Conservation (phyloP, 2,888 invertebrate genomes). For the Lasiommata megera region DNA sequence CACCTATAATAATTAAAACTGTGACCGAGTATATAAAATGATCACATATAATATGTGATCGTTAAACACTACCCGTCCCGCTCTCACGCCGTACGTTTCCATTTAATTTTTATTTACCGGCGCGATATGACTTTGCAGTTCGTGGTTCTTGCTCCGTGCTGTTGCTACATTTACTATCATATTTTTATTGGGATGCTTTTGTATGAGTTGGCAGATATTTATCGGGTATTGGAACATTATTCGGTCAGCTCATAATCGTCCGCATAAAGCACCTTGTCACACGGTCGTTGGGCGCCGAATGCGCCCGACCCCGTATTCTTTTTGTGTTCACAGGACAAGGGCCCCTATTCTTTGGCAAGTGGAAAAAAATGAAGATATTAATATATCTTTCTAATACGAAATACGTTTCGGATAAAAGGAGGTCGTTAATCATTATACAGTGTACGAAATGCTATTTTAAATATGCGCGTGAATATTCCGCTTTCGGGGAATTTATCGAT, state of each 20-base stretch:
- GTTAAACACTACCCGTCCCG: slow-evolving; percentile 45
- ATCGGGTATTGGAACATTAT: slow-evolving; percentile 80
- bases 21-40: slow-evolving; percentile 9
- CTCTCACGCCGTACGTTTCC: slow-evolving; percentile 55
- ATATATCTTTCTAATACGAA: slow-evolving; percentile 81
- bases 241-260: slow-evolving; percentile 78
- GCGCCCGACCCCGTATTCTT: slow-evolving; percentile 72
- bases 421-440: slow-evolving; percentile 75
- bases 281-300: slow-evolving; percentile 79
- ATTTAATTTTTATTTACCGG: slow-evolving; percentile 66
- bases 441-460: slow-evolving; percentile 64
- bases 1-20: no score
- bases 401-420: slow-evolving; percentile 78
- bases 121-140: slow-evolving; percentile 76
- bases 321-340: slow-evolving; percentile 68
- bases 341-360: slow-evolving; percentile 76
- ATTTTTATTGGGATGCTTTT: slow-evolving; percentile 80
- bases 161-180: slow-evolving; percentile 79
- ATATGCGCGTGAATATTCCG: slow-evolving; percentile 64
- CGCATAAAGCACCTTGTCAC: slow-evolving; percentile 81
- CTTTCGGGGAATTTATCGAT: slow-evolving; percentile 65
- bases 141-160: slow-evolving; percentile 72
- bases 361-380: slow-evolving; percentile 81
- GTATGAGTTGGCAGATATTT: slow-evolving; percentile 82
- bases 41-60: slow-evolving; percentile 60